Evolutionary conservation across 2,888 invertebrate genomes (phyloP), one percentile per base, ranked within the genome.

Genomic region (Caenorhabditis panamensis): DNA sequence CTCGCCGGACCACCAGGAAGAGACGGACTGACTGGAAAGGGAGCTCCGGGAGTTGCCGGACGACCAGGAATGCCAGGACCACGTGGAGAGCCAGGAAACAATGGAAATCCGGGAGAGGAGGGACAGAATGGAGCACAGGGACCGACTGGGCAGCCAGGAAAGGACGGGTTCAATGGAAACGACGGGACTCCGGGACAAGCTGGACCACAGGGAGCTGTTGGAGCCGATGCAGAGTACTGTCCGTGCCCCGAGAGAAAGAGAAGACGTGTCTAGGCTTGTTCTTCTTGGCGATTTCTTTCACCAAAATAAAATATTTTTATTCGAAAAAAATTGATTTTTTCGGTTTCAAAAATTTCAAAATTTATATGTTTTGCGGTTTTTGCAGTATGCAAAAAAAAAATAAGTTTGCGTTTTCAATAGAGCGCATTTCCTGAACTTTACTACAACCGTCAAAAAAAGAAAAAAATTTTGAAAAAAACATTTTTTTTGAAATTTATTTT

Each of bases 171-270:
- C 85, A 83, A 84, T 59, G 86, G 86, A 66, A 80, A 84, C 68
- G 84, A 84, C 59, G 86, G 86, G 71, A 84, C 76, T 41, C 84
- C 83, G 41, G 86, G 86, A 77, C 84, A 84, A 71, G 76, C 83
- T 31, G 86, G 86, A 79, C 77, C 72, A 66, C 84, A 83, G 69
- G 86, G 86, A 84, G 69, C 71, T 36, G 83, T 85, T 37, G 85
- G 85, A 66, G 85, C 75, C 72, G 86, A 86, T 64, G 86, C 86
- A 81, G 85, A 85, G 66, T 86, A 86, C 67, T 86, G 86, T 67
- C 82, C 86, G 44, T 86, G 84, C 82, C 85, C 85, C 56, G 82
- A 82, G 72, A 69, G 85, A 58, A 79, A 83, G 64, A 51, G 77
- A 49, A 67, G 82, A 68, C 81, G 81, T 44, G 47, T 71, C 51